A percentile compares a stretch with the other conserved stretches of the same genome.
phyloP scores from a whole-genome alignment of 1,140 invertebrate species.

The Acyrthosiphon pisum region DNA sequence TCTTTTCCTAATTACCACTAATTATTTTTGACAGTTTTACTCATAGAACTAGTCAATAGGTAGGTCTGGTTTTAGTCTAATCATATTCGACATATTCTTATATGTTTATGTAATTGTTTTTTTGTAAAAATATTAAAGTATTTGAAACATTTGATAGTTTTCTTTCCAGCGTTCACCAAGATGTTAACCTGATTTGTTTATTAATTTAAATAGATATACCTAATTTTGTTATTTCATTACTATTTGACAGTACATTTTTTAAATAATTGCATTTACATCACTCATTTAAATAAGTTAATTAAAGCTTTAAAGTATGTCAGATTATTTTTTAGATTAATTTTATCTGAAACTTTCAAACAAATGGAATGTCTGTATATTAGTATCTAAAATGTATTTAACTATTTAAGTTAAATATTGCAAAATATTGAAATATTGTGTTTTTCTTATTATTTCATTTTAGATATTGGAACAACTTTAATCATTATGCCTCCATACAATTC shows the following conservation, averaged over 20 bases:
- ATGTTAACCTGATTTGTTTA: not conserved
- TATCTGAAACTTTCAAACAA: not conserved
- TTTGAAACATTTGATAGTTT: not conserved
- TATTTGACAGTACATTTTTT: not conserved
- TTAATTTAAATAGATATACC: not conserved
- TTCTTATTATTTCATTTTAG: not conserved
- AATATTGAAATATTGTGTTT: not conserved
- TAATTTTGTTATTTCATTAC: not conserved
- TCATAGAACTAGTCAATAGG: too few relatives aligned
- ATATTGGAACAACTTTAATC: not conserved
- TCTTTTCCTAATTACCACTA: not conserved
- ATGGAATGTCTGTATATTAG: not conserved
- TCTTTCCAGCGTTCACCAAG: not conserved
- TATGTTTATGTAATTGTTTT: not conserved
- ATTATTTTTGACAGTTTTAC: not conserved
- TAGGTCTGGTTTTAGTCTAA: too few relatives aligned
- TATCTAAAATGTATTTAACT: not conserved
- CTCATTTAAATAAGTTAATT: not conserved
- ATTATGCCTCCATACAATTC: slow-evolving; percentile 38
- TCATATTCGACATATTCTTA: not conserved
- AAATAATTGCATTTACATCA: not conserved
- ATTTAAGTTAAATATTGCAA: not conserved
- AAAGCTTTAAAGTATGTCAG: not conserved
- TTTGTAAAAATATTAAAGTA: not conserved
- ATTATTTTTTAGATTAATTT: not conserved